Base-by-base conservation (phyloP, 2,888 invertebrate species). In the Dolichopus griseipennis region DNA sequence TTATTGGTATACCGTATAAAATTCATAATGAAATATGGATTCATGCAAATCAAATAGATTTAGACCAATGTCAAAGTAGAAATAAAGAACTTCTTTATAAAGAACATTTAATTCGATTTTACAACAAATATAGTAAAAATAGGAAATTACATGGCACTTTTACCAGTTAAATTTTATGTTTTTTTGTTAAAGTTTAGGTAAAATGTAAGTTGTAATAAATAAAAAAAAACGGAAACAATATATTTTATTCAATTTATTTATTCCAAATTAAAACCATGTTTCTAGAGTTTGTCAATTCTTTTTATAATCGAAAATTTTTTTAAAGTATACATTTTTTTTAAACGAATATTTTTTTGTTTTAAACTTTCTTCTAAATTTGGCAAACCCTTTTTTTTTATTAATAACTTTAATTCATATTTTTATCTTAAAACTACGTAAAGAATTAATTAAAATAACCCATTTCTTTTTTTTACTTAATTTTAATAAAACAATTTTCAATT, bases 31-130 rank as follows among this genome's bases (percentile, higher is more conserved):
- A 65, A 4, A 43, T 68, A 12, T 61, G 61, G 15, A 22, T 70
- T 10, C 69, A 68, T 65, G 70, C 69, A 7, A n/a, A 62, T 9
- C 69, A 69, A 66, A 69, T 70, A 61, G 67, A 9, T 41, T 63
- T 61, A 8, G 68, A 70, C 43, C n/a, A 34, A 15, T 61, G 37
- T 12, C 37, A 34, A 33, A 64, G 61, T 67, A 41, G 68, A 33
- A 66, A 66, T 15, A 70, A 68, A 21, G 70, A 70, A 64, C 33
- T 70, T n/a, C 66, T 67, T n/a, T 71, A 69, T 62, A 71, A 69
- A 21, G 33, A 43, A 33, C n/a, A 61, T 15, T 63, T 71, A 52
- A 66, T 69, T 20, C n/a, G 62, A 34, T 68, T 61, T 20, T 71
- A 69, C 52, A 67, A 52, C 18, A 15, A n/a, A 7, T 18, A 52